These are phyloP conservation scores for Bothrops jararaca DNA, from an alignment of 2,113 vertebrate genomes.

Conservation along the genomic window DNA sequence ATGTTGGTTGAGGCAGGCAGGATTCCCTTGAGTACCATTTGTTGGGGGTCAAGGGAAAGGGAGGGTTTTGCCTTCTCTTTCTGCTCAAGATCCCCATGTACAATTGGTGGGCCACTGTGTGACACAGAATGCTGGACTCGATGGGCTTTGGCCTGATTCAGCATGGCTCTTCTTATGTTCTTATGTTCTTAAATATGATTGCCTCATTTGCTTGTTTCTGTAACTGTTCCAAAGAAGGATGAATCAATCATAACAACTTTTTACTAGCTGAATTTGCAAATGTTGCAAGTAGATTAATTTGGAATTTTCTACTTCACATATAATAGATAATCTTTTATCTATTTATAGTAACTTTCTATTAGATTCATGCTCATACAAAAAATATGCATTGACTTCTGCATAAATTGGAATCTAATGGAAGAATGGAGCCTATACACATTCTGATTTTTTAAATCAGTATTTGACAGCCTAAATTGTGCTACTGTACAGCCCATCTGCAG, in stretches of 20 bases:
- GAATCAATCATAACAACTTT: conserved; percentile 30
- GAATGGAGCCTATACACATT: neutral
- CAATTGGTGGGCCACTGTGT: too few species aligned
- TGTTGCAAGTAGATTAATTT: neutral
- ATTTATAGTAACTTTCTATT: neutral
- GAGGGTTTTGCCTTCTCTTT: too few species aligned
- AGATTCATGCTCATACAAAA: neutral
- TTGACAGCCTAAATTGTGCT: neutral
- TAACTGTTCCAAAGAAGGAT: neutral
- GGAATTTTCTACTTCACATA: neutral
- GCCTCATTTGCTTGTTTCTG: neutral
- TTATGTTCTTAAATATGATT: neutral
- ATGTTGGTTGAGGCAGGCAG: too few species aligned
- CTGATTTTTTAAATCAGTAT: neutral
- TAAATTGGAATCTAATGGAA: neutral
- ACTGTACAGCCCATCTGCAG: neutral
- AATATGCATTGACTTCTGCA: neutral
- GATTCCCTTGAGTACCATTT: too few species aligned
- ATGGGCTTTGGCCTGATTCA: too few species aligned
- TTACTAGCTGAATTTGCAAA: neutral
- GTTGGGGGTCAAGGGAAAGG: too few species aligned
- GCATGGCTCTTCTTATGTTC: too few species aligned
- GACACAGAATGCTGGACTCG: too few species aligned
- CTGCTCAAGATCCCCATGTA: too few species aligned
- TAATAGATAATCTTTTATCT: neutral